Evolutionary conservation across 2,888 invertebrate species (phyloP), one percentile per base, ranked within the genome.

Genomic region (Cataglyphis livida): DNA sequence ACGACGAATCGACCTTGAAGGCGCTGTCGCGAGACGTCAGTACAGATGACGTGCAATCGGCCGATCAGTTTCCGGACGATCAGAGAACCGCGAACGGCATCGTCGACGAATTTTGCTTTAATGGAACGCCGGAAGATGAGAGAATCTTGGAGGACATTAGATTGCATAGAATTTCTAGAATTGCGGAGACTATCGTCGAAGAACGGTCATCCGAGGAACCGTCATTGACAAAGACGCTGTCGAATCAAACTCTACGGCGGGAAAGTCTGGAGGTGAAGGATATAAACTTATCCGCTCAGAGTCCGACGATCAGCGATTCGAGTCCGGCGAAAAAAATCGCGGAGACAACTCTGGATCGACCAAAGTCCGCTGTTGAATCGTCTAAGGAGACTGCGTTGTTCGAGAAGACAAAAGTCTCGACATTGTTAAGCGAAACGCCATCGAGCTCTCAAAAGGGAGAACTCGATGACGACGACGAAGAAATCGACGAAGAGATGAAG

Each of bases 1-100:
- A 96, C 93, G 96, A 96, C 87, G 96, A 96, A 35, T 95, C 95
- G 86, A 96, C 95, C 62, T 94, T 95, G 94, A 95, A 95, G 74
- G 96, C 95, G 25, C 95, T 96, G 78, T 96, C 96, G 0, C 94
- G 96, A 81, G 96, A 96, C 86, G 95, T 96, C 75, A 96, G 96
- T 4, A 95, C 95, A 70, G 96, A 96, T 91, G 96, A 96, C 84
- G 94, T 96, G 25, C 85, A 87, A 25, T 76, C 57, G 15, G 84
- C 87, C 1, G 92, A 92, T 25, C 76, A 66, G 54, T 59, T 92
- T 0, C 83, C 82, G 0, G 91, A 92, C 21, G 90, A 90, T 57
- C 82, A 61, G 5, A 91, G 85, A 81, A 32, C 88, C 7, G 84
- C 73, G 28, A 94, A 91, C 64, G 92, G 91, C 1, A 75, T 86